These are phyloP conservation scores for Ennomos fuscantarius DNA, from an alignment of 2,888 invertebrate species.

Conservation along the genomic window DNA sequence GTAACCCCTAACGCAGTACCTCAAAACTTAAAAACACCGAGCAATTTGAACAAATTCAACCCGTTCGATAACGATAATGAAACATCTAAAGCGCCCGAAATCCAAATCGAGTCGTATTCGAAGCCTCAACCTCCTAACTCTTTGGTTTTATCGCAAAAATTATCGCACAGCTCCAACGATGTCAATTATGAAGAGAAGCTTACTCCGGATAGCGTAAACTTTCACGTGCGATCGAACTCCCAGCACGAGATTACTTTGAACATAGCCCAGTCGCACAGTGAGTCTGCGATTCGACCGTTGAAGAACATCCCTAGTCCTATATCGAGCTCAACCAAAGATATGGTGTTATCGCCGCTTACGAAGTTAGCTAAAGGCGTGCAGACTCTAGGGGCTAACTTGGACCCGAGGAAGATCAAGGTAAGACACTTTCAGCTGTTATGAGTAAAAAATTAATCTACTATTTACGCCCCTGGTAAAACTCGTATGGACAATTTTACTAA, in stretches of 20 bases:
- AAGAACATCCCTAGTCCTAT: slow-evolving; percentile 89
- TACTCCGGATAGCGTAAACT: slow-evolving; percentile 53
- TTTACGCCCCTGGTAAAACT: too few relatives aligned
- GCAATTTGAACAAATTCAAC: slow-evolving; percentile 65
- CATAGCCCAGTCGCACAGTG: slow-evolving; percentile 91
- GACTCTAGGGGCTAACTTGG: slow-evolving; percentile 92
- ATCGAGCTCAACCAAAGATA: slow-evolving; percentile 86
- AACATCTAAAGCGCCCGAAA: slow-evolving; percentile 85
- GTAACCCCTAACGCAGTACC: slow-evolving; percentile 70
- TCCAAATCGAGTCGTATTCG: slow-evolving; percentile 71
- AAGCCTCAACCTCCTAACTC: slow-evolving; percentile 82
- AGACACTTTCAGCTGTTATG: slow-evolving; percentile 5
- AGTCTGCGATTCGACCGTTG: slow-evolving; percentile 90
- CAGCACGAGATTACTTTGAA: slow-evolving; percentile 89
- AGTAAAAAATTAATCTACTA: too few relatives aligned
- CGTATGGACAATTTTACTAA: too few relatives aligned
- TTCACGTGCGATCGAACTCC: slow-evolving; percentile 82
- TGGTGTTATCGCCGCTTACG: slow-evolving; percentile 90
- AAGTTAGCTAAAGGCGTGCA: slow-evolving; percentile 95
- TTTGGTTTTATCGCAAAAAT: slow-evolving; percentile 85
- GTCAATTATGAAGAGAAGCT: slow-evolving; percentile 76
- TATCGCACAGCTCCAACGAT: slow-evolving; percentile 89
- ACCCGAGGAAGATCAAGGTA: slow-evolving; percentile 90
- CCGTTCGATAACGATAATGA: slow-evolving; percentile 62
- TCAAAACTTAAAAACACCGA: slow-evolving; percentile 66